Evolutionary conservation across 1,140 invertebrate species (phyloP), one percentile per base, ranked within the genome.

Genomic region (Neuroterus valhalla): DNA sequence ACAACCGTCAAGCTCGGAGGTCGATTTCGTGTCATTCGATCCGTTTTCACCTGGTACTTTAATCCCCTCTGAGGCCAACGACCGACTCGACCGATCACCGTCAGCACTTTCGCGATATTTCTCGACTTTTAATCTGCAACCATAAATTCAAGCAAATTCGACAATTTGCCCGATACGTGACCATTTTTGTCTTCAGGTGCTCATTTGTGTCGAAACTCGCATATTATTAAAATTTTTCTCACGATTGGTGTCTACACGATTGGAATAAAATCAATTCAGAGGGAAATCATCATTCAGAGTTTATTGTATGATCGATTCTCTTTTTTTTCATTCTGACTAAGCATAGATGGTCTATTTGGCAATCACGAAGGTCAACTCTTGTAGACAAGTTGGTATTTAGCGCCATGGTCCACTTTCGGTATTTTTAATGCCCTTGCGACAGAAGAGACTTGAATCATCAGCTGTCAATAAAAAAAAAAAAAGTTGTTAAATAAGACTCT

Each of bases 361-460:
- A 62, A 62, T 62, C 14, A 26, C 6, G 55, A 62, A 62, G 55
- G 55, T 62, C 55, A 31, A 31, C 23, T 62, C 55, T 62, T 62
- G 26, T 26, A 62, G 52, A 26, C 52, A 31, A 62, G 21, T 62
- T 26, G 55, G 55, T 62, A 62, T 38, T 62, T 55, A 55, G 52
- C 52, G 52, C 52, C 52, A 23, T 23, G 52, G 21, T 62, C 26
- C 55, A 62, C 55, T 38, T 62, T 62, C 14, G 5, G 55, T 62
- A 62, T 62, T 38, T 62, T 62, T 62, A 38, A 31, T 31, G 23
- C 26, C 17, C 21, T 55, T n/a, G 14, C 46, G 31, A 38, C 31
- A 38, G 31, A 38, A 8, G 31, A 38, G 31, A 38, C 31, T 38
- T 38, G 31, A 38, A 38, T 38, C 31, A 38, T 38, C 31, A 38